A percentile compares a stretch with the other conserved stretches of the same genome.
Conservation (phyloP, 37 sponge, comb jelly and placozoan genomes). For the Axinella damicornis region DNA sequence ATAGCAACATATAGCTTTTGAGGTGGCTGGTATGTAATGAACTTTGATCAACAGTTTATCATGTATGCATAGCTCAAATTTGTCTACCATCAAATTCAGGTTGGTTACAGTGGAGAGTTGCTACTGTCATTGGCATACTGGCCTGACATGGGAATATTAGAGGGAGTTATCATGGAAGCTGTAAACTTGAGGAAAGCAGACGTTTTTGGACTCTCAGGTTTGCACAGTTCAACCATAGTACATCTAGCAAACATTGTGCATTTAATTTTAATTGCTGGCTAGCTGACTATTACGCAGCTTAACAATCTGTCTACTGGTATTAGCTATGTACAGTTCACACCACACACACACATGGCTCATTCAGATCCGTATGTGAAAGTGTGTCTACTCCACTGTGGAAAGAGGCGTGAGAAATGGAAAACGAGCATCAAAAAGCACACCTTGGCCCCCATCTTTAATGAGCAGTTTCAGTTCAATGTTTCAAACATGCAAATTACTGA, state of each 20-base stretch:
- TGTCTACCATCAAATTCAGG: too few species aligned
- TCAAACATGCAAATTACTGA: conserved; percentile 4
- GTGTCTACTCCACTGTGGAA: conserved; percentile 34
- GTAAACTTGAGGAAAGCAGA: conserved; percentile 54
- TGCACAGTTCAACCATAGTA: too few species aligned
- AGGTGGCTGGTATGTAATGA: too few species aligned
- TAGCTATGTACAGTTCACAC: background rate
- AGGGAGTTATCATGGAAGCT: conserved; percentile 53
- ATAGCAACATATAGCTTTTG: too few species aligned
- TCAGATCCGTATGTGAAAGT: conserved; percentile 83
- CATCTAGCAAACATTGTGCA: too few species aligned
- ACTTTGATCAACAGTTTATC: too few species aligned
- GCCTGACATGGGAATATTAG: background rate
- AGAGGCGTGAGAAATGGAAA: conserved; percentile 55
- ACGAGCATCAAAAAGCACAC: conserved; percentile 72
- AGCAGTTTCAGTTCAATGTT: conserved; percentile 71
- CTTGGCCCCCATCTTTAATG: conserved; percentile 67
- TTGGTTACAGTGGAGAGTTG: conserved; percentile 21
- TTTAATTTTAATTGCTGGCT: too few species aligned
- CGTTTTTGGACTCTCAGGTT: conserved; percentile 44
- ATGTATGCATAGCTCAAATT: too few species aligned
- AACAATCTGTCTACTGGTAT: background rate
- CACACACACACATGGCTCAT: background rate
- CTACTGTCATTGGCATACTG: conserved; percentile 43
- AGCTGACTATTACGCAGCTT: too few species aligned